Base-by-base conservation (phyloP, 2,888 invertebrate genomes). In the Standfussiana lucernea region DNA sequence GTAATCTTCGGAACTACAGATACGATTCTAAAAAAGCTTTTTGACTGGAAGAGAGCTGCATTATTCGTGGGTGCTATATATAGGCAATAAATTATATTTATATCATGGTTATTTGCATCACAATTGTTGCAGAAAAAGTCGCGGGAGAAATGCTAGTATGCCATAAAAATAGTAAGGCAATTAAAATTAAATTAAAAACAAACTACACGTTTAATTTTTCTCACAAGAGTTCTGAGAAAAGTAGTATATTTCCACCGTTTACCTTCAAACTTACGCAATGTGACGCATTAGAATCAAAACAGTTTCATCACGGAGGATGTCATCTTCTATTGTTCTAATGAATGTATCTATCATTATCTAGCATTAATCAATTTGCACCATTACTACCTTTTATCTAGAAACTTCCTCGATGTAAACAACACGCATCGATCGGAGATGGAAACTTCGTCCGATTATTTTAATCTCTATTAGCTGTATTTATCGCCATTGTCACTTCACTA, bases 261-360 rank as follows among this genome's bases (percentile, higher is more conserved):
- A 73, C 24, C 50, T 11, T 64, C 8, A 15, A 47, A 59, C 50
- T 50, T 15, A 45, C 35, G 21, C 28, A 50, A 50, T 65, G 18
- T 66, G 53, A 75, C 77, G 53, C 71, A 72, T 69, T 28, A 21
- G 32, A 53, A n/a, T 10, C 21, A 18, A 59, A 62, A 67, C 2
- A n/a, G 50, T 82, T 72, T 65, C 74, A 72, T 86, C 56, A 82
- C 40, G 66, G 47, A 74, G 69, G 35, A 65, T 86, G 77, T 74
- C 68, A 68, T 72, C 18, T 8, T 13, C 71, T 83, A 75, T 82
- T 86, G 86, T 86, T 77, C 21, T 77, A 40, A 56, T 65, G 13
- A 73, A 74, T 68, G 61, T 32, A 42, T 59, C 45, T 32, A 42
- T 59, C 45, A 32, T 53, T 61, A 75, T 50, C 75, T 61, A 32